These are phyloP conservation scores for Drosophila kanekoi DNA, from an alignment of 2,888 invertebrate species.

Conservation along the genomic window DNA sequence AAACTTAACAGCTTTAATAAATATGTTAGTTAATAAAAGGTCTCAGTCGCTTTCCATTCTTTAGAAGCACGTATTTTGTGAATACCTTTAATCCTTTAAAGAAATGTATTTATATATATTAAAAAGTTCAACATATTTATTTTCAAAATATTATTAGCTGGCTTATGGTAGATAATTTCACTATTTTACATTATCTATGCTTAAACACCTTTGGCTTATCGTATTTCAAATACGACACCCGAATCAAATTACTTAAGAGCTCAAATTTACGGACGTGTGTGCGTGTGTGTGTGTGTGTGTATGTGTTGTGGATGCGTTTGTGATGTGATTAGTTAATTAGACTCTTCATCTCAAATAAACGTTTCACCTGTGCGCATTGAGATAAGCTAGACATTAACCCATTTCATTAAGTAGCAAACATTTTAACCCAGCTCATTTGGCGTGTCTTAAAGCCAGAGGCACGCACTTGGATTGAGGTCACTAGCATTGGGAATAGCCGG, in stretches of 20 bases:
- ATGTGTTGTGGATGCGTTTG: background rate
- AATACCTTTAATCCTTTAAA: too few relatives aligned
- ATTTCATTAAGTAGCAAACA: conserved; percentile 21
- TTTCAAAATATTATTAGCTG: too few relatives aligned
- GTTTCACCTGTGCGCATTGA: conserved; percentile 7
- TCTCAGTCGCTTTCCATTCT: too few relatives aligned
- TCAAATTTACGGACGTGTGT: background rate
- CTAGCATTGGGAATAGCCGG: conserved; percentile 11
- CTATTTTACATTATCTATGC: too few relatives aligned
- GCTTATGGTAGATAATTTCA: too few relatives aligned
- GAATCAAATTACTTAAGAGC: background rate
- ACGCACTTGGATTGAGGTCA: conserved; percentile 4
- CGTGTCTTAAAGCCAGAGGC: background rate
- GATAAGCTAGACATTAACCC: conserved; percentile 32
- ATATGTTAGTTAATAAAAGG: too few relatives aligned
- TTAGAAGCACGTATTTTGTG: too few relatives aligned
- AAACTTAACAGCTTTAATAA: too few relatives aligned
- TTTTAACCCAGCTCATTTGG: conserved; percentile 24
- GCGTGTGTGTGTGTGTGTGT: fast-evolving
- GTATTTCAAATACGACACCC: background rate
- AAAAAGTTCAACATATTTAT: too few relatives aligned
- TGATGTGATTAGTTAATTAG: background rate
- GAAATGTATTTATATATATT: too few relatives aligned
- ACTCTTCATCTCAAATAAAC: conserved; percentile 7
- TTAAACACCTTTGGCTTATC: too few relatives aligned